Evolutionary conservation across 2,113 vertebrate species (phyloP).

Genomic region (Zingel zingel): DNA sequence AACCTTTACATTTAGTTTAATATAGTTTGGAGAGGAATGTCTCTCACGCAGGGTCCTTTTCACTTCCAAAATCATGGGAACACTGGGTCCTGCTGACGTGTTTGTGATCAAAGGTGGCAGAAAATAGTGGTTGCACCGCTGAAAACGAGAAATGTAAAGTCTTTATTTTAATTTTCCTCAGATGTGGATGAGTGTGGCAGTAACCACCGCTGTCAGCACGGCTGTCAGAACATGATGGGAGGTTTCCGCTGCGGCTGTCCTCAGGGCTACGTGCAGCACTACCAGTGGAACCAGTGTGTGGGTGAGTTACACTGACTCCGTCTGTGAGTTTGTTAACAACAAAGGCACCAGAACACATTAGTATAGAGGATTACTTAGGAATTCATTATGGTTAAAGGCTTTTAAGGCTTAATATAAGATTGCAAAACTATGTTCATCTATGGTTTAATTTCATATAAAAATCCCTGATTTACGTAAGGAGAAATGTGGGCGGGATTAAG

Average conservation of each 20-base stretch:
- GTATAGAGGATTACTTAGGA: not conserved
- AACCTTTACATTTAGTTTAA: not conserved
- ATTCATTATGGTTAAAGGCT: not conserved
- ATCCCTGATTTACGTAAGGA: not conserved
- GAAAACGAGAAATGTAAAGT: not conserved
- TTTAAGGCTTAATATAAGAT: not conserved
- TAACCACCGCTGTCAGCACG: conserved; percentile 92
- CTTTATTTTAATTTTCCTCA: conserved; percentile 59
- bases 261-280: conserved; percentile 94
- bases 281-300: conserved; percentile 98
- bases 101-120: not conserved
- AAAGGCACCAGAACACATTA: not conserved
- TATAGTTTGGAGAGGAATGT: not conserved
- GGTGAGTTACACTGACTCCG: conserved; percentile 81
- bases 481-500: not conserved
- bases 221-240: conserved; percentile 95
- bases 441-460: not conserved
- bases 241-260: conserved; percentile 94
- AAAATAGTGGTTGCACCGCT: not conserved
- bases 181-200: conserved; percentile 93
- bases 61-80: not conserved
- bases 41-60: not conserved
- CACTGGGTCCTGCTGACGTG: not conserved
- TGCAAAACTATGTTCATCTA: not conserved
- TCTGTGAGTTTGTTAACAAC: not conserved